Percentiles rank a stretch among this genome's conserved stretches.
Evolutionary conservation across 2,113 vertebrate species (phyloP).

Genomic region (Todiramphus chloris): DNA sequence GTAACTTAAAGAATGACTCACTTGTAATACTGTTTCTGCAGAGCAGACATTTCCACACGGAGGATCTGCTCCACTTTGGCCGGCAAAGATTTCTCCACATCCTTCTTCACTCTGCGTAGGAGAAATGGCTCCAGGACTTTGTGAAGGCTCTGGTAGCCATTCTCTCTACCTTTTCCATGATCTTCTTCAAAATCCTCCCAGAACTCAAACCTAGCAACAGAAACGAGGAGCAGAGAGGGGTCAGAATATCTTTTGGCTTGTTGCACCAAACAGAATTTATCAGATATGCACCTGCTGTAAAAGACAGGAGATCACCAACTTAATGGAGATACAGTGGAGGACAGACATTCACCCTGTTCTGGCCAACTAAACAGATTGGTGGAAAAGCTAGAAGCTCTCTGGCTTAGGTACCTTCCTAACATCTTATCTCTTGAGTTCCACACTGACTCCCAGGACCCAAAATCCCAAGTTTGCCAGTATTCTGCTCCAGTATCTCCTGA

Average conservation of each 20-base stretch:
- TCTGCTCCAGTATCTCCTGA: background rate
- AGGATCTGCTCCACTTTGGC: conserved; percentile 99
- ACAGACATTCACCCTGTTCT: background rate
- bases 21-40: conserved; percentile 99
- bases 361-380: background rate
- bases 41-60: conserved; percentile 93
- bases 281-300: background rate
- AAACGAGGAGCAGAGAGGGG: background rate
- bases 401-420: background rate
- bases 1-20: conserved; percentile 52
- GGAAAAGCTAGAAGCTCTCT: background rate
- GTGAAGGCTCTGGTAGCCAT: conserved; percentile 96
- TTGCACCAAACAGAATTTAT: background rate
- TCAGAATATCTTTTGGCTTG: background rate
- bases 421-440: background rate
- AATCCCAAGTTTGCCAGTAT: background rate
- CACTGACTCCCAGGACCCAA: background rate
- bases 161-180: conserved; percentile 93
- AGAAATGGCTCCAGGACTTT: conserved; percentile 98
- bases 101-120: conserved; percentile 95
- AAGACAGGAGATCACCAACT: background rate
- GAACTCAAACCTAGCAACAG: conserved; percentile 84
- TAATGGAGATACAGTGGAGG: background rate
- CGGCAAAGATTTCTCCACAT: conserved; percentile 97
- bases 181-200: conserved; percentile 99